A percentile compares a stretch with the other conserved stretches of the same genome.
Conservation (phyloP, 1,140 invertebrate genomes). For the Odontomachus brunneus region DNA sequence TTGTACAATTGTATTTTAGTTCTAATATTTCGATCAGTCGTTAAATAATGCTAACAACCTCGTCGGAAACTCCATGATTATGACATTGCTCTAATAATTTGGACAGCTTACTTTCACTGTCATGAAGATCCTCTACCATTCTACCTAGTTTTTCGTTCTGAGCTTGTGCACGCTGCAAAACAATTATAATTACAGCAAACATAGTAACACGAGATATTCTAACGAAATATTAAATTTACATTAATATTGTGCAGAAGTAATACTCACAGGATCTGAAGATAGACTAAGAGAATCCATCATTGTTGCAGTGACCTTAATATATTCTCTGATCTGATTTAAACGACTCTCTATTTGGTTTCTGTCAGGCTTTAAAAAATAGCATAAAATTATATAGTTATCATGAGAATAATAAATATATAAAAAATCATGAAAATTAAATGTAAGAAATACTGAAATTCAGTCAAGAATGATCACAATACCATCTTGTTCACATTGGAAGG, state of each 20-base stretch:
- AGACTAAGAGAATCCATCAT: slow-evolving; percentile 88
- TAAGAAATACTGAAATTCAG: neutral
- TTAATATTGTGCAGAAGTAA: slow-evolving; percentile 14
- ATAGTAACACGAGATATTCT: neutral
- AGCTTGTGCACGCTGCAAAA: slow-evolving; percentile 78
- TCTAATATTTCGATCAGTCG: slow-evolving; percentile 3
- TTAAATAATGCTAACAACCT: slow-evolving; percentile 75
- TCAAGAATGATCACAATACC: slow-evolving; percentile 65
- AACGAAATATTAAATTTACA: neutral
- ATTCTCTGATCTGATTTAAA: slow-evolving; percentile 88
- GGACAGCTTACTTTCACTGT: slow-evolving; percentile 82
- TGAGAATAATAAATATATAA: neutral
- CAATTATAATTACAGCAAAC: slow-evolving; percentile 51
- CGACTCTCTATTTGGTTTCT: slow-evolving; percentile 86
- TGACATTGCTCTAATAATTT: slow-evolving; percentile 82
- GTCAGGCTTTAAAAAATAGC: slow-evolving; percentile 81
- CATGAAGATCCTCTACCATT: slow-evolving; percentile 84
- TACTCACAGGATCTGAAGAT: slow-evolving; percentile 87
- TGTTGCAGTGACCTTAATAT: slow-evolving; percentile 87
- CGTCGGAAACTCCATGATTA: slow-evolving; percentile 74
- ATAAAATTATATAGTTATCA: neutral
- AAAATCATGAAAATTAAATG: neutral
- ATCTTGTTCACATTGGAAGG: slow-evolving; percentile 80
- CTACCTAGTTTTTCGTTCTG: slow-evolving; percentile 82
- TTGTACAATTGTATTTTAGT: neutral